Evolutionary conservation across 2,113 vertebrate genomes (phyloP).

Genomic region (Tragelaphus imberbis): DNA sequence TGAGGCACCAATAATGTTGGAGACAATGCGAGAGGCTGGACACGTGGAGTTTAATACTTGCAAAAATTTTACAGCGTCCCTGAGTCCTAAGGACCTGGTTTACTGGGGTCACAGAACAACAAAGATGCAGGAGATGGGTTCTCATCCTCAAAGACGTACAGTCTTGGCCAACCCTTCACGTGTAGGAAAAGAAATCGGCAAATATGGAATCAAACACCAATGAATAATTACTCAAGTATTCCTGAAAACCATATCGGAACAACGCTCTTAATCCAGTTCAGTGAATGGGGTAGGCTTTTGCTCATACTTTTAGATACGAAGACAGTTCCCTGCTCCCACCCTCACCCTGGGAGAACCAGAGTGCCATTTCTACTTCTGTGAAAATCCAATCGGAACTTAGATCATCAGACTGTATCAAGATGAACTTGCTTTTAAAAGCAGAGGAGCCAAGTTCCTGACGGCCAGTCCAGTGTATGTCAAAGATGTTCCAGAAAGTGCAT

Average conservation of each 20-base stretch:
- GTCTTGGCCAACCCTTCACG: neutral
- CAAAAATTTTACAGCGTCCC: neutral
- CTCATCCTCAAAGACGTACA: neutral
- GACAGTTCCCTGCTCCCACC: neutral
- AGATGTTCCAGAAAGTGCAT: neutral
- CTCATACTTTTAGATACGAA: neutral
- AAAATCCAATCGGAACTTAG: neutral
- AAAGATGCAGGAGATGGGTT: accelerated
- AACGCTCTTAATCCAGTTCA: neutral
- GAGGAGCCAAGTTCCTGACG: neutral
- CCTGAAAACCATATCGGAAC: neutral
- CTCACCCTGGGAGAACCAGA: neutral
- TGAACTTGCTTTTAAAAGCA: neutral
- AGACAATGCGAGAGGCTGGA: neutral
- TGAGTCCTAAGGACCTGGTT: neutral
- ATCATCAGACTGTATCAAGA: neutral
- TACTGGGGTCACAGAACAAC: neutral
- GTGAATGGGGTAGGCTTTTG: neutral
- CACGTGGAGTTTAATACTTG: neutral
- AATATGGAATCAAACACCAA: neutral
- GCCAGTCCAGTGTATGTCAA: neutral
- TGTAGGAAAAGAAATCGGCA: neutral
- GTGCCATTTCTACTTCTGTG: neutral
- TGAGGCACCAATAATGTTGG: neutral
- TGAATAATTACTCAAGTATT: neutral